phyloP scores from a whole-genome alignment of 2,888 invertebrate genomes.

The Euspilapteryx auroguttella region DNA sequence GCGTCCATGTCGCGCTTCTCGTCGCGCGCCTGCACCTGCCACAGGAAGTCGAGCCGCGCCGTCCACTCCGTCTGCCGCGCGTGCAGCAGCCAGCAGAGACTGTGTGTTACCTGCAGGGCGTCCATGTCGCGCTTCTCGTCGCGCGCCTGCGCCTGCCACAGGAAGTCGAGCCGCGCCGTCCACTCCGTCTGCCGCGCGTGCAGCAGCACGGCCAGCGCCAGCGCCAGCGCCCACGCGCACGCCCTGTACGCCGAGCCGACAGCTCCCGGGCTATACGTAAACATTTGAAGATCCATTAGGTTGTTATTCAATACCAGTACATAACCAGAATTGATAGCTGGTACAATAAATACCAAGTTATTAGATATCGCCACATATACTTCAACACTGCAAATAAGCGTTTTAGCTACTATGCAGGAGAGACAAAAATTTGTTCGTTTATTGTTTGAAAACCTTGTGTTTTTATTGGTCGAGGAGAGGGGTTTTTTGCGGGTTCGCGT shows the following conservation, averaged over 20 bases:
- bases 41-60: constrained; percentile 78
- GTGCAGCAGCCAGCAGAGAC: constrained; percentile 78
- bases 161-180: constrained; percentile 82
- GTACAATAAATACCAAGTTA: too few species aligned
- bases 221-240: constrained; percentile 78
- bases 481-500: too few species aligned
- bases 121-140: constrained; percentile 94
- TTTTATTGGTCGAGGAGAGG: too few species aligned
- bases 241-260: constrained; percentile 79
- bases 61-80: constrained; percentile 90
- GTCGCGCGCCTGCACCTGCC: constrained; percentile 85
- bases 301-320: too few species aligned
- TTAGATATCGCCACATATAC: too few species aligned
- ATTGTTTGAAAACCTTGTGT: too few species aligned
- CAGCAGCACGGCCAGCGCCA: constrained; percentile 79
- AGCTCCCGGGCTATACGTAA: constrained; percentile 21
- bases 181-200: constrained; percentile 88
- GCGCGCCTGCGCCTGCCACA: constrained; percentile 84
- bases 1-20: constrained; percentile 88
- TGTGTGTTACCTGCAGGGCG: constrained; percentile 74
- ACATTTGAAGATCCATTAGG: too few species aligned
- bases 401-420: too few species aligned
- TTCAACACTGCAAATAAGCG: too few species aligned
- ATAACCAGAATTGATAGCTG: too few species aligned
- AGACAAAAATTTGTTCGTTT: too few species aligned